Evolutionary conservation across 2,888 invertebrate genomes (phyloP).

Genomic region (Carpatolechia fugitivella): DNA sequence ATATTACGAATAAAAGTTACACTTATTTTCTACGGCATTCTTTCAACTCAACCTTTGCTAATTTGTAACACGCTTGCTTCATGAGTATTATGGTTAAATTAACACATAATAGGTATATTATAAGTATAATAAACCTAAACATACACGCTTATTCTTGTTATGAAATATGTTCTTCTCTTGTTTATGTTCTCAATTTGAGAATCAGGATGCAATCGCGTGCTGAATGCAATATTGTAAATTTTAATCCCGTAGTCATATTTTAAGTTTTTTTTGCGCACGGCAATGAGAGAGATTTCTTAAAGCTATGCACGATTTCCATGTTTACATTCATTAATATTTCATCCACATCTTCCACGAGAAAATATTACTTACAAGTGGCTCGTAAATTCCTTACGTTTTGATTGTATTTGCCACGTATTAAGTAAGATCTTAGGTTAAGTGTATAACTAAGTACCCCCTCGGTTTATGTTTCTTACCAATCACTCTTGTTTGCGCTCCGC

Average conservation of each 20-base stretch:
- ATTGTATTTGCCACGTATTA: not conserved
- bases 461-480: not conserved
- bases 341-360: not conserved
- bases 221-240: slow-evolving; percentile 2
- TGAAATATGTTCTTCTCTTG: not conserved
- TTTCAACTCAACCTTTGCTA: not conserved
- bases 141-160: not conserved
- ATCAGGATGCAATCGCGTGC: not conserved
- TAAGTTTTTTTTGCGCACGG: not conserved
- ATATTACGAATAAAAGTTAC: too few species aligned
- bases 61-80: slow-evolving; percentile 5
- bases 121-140: not conserved
- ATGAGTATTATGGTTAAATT: slow-evolving; percentile 1
- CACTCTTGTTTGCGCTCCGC: not conserved
- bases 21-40: not conserved
- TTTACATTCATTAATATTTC: not conserved
- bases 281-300: not conserved
- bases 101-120: not conserved
- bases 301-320: not conserved
- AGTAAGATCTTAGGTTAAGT: not conserved
- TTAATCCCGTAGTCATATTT: slow-evolving; percentile 19
- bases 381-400: not conserved
- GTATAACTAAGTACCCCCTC: not conserved
- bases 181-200: not conserved
- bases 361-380: not conserved